phyloP scores from a whole-genome alignment of 2,797 vertebrate genomes.

The Uromys caudimaculatus region DNA sequence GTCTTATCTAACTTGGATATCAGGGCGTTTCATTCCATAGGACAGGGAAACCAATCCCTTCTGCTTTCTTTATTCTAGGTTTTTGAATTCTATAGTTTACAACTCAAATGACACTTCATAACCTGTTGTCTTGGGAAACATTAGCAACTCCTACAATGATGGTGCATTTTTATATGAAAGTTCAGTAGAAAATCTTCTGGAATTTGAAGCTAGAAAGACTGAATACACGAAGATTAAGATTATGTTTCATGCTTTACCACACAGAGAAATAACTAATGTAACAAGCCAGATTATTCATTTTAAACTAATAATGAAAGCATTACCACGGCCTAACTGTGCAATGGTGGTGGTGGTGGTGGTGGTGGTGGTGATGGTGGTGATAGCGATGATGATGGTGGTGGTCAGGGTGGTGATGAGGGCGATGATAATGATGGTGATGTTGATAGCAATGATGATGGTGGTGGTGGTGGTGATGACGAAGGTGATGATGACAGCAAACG shows the following conservation, averaged over 20 bases:
- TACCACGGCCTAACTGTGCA: neutral
- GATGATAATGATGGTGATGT: neutral
- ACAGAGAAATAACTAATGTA: neutral
- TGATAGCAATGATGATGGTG: too few relatives aligned
- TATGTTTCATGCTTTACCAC: neutral
- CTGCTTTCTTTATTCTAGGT: neutral
- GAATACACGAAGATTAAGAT: neutral
- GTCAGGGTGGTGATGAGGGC: neutral
- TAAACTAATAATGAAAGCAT: neutral
- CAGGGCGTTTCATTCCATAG: neutral
- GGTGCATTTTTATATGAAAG: neutral
- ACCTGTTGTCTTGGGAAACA: neutral
- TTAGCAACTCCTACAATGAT: neutral
- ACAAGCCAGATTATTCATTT: neutral
- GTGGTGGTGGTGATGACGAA: too few relatives aligned
- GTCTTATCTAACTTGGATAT: neutral
- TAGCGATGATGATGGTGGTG: too few relatives aligned
- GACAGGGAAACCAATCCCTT: neutral
- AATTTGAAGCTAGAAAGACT: neutral
- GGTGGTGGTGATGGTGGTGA: too few relatives aligned
- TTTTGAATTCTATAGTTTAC: neutral
- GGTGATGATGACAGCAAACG: too few relatives aligned
- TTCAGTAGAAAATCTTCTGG: neutral
- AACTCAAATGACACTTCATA: neutral
- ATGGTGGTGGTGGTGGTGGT: neutral